phyloP scores from a whole-genome alignment of 2,113 vertebrate species.

The Excalfactoria chinensis region DNA sequence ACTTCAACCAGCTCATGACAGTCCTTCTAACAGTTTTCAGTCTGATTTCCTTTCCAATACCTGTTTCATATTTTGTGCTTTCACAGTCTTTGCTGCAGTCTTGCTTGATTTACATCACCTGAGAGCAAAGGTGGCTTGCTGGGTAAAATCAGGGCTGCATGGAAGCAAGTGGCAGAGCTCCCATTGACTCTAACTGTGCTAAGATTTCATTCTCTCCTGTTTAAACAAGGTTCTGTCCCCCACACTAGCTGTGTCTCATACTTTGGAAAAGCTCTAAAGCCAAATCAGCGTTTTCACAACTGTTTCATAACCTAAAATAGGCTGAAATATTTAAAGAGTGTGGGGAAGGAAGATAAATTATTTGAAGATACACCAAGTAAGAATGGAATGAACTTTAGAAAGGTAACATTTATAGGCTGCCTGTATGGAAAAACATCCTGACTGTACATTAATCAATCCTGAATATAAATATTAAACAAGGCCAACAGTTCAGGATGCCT shows the following conservation, averaged over 20 bases:
- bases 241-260: neutral
- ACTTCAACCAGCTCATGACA: neutral
- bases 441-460: slow-evolving; percentile 49
- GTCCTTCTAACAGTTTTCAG: neutral
- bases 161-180: neutral
- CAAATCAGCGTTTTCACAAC: neutral
- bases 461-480: slow-evolving; percentile 28
- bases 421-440: slow-evolving; percentile 58
- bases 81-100: neutral
- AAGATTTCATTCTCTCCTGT: neutral
- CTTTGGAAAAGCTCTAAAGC: neutral
- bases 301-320: slow-evolving; percentile 3
- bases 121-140: slow-evolving; percentile 20
- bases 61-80: neutral
- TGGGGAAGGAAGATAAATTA: slow-evolving; percentile 27
- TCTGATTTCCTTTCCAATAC: neutral
- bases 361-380: slow-evolving; percentile 18
- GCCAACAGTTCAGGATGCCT: neutral
- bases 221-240: neutral
- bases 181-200: neutral
- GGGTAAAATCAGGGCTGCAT: slow-evolving; percentile 5
- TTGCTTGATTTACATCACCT: neutral
- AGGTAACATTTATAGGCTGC: slow-evolving; percentile 25
- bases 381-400: slow-evolving; percentile 47
- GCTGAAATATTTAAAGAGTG: slow-evolving; percentile 10